These are phyloP conservation scores for Argyresthia albistria DNA, from an alignment of 2,888 invertebrate genomes.

Conservation along the genomic window DNA sequence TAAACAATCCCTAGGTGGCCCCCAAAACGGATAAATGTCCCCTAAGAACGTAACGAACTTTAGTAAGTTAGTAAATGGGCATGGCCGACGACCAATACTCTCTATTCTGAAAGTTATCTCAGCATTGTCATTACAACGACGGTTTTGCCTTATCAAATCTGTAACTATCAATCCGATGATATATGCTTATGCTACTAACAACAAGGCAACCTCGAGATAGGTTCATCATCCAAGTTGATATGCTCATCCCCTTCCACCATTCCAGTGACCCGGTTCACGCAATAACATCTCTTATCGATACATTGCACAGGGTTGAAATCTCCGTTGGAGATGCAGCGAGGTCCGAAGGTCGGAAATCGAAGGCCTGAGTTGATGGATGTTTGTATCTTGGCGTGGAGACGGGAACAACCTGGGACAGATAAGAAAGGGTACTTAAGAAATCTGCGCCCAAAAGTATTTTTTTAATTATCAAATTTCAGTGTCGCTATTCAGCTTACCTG, in stretches of 20 bases:
- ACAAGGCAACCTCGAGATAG: constrained; percentile 45
- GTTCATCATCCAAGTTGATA: constrained; percentile 35
- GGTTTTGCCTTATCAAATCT: too few species aligned
- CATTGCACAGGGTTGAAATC: constrained; percentile 80
- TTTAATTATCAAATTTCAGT: too few species aligned
- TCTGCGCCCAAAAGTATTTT: too few species aligned
- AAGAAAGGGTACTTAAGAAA: neutral
- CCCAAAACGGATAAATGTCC: too few species aligned
- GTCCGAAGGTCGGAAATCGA: constrained; percentile 42
- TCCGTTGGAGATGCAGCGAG: constrained; percentile 77
- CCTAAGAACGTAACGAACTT: too few species aligned
- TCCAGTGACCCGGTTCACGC: constrained; percentile 72
- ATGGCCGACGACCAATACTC: too few species aligned
- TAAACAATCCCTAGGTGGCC: too few species aligned
- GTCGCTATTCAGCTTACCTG: too few species aligned
- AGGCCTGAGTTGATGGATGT: constrained; percentile 42
- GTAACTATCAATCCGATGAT: too few species aligned
- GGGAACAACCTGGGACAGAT: constrained; percentile 69
- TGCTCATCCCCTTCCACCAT: constrained; percentile 26
- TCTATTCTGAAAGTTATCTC: too few species aligned
- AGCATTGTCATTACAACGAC: too few species aligned
- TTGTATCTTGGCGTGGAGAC: constrained; percentile 58
- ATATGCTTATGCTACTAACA: constrained; percentile 37
- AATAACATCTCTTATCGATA: constrained; percentile 70
- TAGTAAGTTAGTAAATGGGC: too few species aligned